These are phyloP conservation scores for Corythoichthys intestinalis DNA, from an alignment of 2,113 vertebrate genomes.

Conservation along the genomic window DNA sequence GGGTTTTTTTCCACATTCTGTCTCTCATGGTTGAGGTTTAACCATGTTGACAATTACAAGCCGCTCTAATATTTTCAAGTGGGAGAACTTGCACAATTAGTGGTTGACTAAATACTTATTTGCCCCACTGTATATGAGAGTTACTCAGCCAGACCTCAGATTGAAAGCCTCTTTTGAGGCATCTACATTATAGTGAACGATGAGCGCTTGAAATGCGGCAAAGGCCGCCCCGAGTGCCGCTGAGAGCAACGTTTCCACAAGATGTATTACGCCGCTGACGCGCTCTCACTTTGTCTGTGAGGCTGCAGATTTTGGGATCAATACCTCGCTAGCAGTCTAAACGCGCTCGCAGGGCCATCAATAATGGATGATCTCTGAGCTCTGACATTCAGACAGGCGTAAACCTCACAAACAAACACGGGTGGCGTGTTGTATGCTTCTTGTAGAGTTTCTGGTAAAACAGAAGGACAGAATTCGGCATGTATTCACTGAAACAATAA, in stretches of 20 bases:
- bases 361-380: constrained; percentile 51
- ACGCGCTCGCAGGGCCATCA: constrained; percentile 43
- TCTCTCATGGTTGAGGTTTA: too few relatives aligned
- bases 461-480: too few relatives aligned
- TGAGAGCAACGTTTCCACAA: constrained; percentile 20
- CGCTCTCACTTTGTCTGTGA: constrained; percentile 31
- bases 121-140: constrained; percentile 1
- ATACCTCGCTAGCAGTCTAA: constrained; percentile 46
- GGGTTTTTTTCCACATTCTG: too few relatives aligned
- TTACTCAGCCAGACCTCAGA: constrained; percentile 5
- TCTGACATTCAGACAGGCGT: constrained; percentile 23
- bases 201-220: constrained; percentile 17
- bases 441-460: background rate
- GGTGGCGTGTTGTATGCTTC: too few relatives aligned
- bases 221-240: constrained; percentile 5
- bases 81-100: too few relatives aligned
- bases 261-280: constrained; percentile 31
- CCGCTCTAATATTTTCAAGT: too few relatives aligned
- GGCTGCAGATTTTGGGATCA: constrained; percentile 54
- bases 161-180: constrained; percentile 15
- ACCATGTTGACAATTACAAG: too few relatives aligned
- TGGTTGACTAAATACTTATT: background rate
- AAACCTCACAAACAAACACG: constrained; percentile 7
- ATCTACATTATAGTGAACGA: background rate
- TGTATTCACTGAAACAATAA: too few relatives aligned